Base-by-base conservation (phyloP, 2,888 invertebrate genomes). In the Himalopsyche tibetana region DNA sequence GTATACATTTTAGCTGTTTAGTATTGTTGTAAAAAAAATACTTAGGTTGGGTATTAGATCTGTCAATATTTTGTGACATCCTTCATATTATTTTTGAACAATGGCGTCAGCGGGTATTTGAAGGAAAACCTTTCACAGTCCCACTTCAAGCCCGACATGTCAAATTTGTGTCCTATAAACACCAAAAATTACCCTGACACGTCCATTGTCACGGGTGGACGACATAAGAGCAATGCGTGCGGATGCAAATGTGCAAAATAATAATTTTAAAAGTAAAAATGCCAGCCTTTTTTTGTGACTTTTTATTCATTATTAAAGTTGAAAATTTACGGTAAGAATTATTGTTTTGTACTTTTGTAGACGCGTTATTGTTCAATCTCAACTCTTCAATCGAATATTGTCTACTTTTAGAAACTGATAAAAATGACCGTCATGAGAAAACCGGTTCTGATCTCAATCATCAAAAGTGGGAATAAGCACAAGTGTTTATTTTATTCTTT, bases 81-180 rank as follows among this genome's bases (percentile, higher is more conserved):
- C 63, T 63, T 63, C 19, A 63, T 63, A 63, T 63, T 63, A 19
- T 63, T 63, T 63, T 63, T 63, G 63, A 63, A 63, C 63, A 63
- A 63, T 63, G 63, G 63, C 2, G 8, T 63, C 28, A 63, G 63
- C 28, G 63, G 63, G 15, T 19, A 63, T 19, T 63, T 19, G 19
- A 63, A 63, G 28, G 19, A 63, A 63, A 63, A 63, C 63, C 63
- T 63, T 63, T 63, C 63, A 63, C 63, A 19, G 63, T 63, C 19
- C 63, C 63, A 63, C 63, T 63, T 63, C 63, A 63, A 63, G 19
- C 63, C 19, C 63, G 63, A 63, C 15, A 63, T 63, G 63, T 63
- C 63, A 63, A 63, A 63, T 19, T 63, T 63, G 63, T 15, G 63
- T 63, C 63, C 19, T 63, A 63, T 63, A 63, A 63, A 63, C 63